phyloP scores from a whole-genome alignment of 2,797 vertebrate genomes.

The Hydrocynus forskahlii region DNA sequence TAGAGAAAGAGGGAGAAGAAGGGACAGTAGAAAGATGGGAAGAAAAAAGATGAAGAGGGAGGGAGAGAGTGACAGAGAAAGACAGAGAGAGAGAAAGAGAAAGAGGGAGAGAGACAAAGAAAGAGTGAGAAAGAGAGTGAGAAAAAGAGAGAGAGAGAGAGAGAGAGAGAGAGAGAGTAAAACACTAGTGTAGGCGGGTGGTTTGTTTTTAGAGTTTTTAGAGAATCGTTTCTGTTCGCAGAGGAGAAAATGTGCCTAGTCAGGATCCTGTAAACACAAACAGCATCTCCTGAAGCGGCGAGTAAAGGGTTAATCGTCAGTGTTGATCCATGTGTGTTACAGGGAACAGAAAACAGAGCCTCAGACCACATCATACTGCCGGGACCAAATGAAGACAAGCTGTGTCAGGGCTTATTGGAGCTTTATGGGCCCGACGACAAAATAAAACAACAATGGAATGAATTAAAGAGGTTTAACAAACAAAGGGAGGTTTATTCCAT shows the following conservation, averaged over 20 bases:
- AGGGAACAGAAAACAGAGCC: slow-evolving; percentile 1
- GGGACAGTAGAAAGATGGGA: not conserved
- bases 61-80: not conserved
- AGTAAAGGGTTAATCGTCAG: not conserved
- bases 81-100: not conserved
- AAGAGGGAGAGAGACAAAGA: not conserved
- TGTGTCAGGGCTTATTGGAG: slow-evolving; percentile 57
- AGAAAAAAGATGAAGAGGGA: not conserved
- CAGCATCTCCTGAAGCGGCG: too few relatives aligned
- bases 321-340: not conserved
- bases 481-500: slow-evolving; percentile 7
- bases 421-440: slow-evolving; percentile 1
- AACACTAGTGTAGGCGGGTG: too few relatives aligned
- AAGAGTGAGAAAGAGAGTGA: not conserved
- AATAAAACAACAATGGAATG: slow-evolving; percentile 47
- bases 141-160: not conserved
- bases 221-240: too few relatives aligned
- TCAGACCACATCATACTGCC: slow-evolving; percentile 23
- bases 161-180: not conserved
- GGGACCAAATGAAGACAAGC: slow-evolving; percentile 57
- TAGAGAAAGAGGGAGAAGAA: not conserved
- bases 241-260: too few relatives aligned
- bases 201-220: too few relatives aligned
- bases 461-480: slow-evolving; percentile 35
- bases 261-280: too few relatives aligned